Conservation (phyloP, 2,113 vertebrate genomes). For the Podiceps cristatus region DNA sequence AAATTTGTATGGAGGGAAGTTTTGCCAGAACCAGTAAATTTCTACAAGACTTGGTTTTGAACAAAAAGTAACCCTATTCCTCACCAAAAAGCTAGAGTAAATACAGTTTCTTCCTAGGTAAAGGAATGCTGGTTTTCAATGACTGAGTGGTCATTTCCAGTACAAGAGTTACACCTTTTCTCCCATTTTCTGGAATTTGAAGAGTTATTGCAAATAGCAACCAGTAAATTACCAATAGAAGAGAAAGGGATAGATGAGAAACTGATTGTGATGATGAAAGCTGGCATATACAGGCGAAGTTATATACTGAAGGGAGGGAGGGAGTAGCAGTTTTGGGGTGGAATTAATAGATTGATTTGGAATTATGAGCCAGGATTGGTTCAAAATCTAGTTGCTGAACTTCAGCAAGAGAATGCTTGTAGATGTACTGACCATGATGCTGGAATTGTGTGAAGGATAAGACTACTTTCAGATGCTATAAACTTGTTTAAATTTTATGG, state of each 20-base stretch:
- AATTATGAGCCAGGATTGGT: not conserved
- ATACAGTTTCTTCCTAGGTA: not conserved
- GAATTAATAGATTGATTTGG: not conserved
- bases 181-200: not conserved
- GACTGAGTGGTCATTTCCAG: not conserved
- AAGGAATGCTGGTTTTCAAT: not conserved
- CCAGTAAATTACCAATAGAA: not conserved
- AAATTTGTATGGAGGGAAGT: not conserved
- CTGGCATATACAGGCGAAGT: fast-evolving
- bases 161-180: not conserved
- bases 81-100: not conserved
- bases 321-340: not conserved
- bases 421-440: not conserved
- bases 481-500: not conserved
- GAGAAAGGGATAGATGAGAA: not conserved
- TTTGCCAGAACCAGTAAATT: not conserved
- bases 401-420: not conserved
- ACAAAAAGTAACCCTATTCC: not conserved
- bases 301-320: not conserved
- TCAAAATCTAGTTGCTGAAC: not conserved
- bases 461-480: not conserved
- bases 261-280: not conserved
- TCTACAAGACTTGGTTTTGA: not conserved
- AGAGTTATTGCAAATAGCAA: not conserved
- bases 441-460: not conserved